A percentile compares a stretch with the other conserved stretches of the same genome.
phyloP scores from a whole-genome alignment of 2,113 vertebrate genomes.

The Campylomormyrus numenius region DNA sequence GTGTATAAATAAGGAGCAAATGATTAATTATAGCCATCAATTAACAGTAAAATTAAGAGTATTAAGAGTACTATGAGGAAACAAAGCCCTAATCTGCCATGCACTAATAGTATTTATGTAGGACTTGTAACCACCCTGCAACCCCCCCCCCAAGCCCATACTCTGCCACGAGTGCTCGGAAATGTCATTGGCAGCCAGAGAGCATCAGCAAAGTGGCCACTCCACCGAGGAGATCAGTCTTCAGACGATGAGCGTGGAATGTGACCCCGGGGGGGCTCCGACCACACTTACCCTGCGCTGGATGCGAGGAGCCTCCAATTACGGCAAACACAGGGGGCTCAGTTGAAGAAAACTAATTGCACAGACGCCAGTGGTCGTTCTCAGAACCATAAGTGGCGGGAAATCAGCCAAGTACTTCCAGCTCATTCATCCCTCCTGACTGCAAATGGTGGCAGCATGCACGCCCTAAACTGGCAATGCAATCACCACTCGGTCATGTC shows the following conservation, averaged over 20 bases:
- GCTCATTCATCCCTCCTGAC: neutral
- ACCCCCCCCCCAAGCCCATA: neutral
- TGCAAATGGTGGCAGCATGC: neutral
- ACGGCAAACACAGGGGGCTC: neutral
- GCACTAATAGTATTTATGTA: neutral
- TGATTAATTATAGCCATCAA: neutral
- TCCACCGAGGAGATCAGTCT: neutral
- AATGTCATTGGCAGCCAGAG: neutral
- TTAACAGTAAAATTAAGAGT: neutral
- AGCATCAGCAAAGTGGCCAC: neutral
- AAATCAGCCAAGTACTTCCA: neutral
- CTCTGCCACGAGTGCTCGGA: neutral
- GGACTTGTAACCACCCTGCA: neutral
- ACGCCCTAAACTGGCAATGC: neutral
- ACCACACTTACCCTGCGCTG: neutral
- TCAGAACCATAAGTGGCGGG: neutral
- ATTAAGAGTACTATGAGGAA: neutral
- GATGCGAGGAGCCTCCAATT: neutral
- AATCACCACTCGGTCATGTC: neutral
- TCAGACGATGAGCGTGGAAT: neutral
- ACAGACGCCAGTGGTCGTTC: neutral
- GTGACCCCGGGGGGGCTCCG: neutral
- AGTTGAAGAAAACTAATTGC: neutral
- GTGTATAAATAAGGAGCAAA: neutral
- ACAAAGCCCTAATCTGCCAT: neutral